phyloP scores from a whole-genome alignment of 2,888 invertebrate genomes.

The Cremastobaeus sp. region DNA sequence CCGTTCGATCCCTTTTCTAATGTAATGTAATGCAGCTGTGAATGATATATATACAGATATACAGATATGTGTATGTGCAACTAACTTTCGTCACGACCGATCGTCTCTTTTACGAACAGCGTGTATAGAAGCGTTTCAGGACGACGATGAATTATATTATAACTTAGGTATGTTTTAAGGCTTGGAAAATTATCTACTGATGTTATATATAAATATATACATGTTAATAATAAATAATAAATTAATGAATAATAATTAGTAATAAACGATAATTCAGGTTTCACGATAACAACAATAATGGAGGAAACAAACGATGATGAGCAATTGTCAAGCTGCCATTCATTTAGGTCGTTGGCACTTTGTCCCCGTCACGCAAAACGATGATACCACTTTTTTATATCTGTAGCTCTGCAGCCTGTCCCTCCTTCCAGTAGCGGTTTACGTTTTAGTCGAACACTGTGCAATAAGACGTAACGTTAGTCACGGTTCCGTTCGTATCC shows the following conservation, averaged over 20 bases:
- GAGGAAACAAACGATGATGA: conserved; percentile 42
- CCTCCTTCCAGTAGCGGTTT: background rate
- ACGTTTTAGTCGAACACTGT: background rate
- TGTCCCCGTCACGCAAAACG: conserved; percentile 38
- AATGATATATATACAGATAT: conserved; percentile 18
- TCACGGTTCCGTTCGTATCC: background rate
- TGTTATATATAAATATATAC: conserved; percentile 72
- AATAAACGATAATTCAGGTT: conserved; percentile 38
- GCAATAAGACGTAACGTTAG: no score
- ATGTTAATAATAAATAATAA: conserved; percentile 73
- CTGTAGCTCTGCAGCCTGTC: conserved; percentile 26
- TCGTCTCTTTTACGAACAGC: conserved; percentile 59
- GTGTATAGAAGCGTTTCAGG: conserved; percentile 60
- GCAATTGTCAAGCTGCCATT: conserved; percentile 52
- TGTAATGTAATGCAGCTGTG: conserved; percentile 30
- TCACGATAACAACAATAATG: conserved; percentile 44
- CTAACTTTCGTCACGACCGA: conserved; percentile 52
- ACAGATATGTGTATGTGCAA: conserved; percentile 44
- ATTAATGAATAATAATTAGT: conserved; percentile 64
- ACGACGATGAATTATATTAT: conserved; percentile 57
- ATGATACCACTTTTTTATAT: conserved; percentile 40
- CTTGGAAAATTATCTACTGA: conserved; percentile 73
- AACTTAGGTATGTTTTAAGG: conserved; percentile 69
- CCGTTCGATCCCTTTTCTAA: conserved; percentile 42
- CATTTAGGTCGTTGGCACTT: conserved; percentile 48